phyloP scores from a whole-genome alignment of 1,140 invertebrate species.

The Papilio xuthus region DNA sequence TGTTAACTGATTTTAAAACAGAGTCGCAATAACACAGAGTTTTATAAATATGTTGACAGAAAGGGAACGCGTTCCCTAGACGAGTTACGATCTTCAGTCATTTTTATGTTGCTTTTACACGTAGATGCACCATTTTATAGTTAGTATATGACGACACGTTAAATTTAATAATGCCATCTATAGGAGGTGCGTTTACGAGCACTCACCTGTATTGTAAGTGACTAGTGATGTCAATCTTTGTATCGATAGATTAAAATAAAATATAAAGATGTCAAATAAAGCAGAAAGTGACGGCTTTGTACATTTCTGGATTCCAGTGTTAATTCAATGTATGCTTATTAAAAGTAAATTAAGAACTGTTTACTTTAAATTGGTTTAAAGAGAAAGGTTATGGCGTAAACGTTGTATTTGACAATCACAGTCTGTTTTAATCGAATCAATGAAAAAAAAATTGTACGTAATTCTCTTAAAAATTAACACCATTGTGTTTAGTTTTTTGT shows the following conservation, averaged over 20 bases:
- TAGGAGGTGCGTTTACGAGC: constrained; percentile 21
- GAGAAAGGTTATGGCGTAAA: too few species aligned
- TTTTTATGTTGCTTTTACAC: constrained; percentile 3
- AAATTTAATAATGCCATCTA: constrained; percentile 25
- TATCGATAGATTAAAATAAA: background rate
- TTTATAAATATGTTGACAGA: background rate
- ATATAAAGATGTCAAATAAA: background rate
- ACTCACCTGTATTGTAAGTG: constrained; percentile 25
- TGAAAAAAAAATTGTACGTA: too few species aligned
- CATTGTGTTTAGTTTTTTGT: background rate
- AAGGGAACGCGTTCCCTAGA: background rate
- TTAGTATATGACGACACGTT: constrained; percentile 4
- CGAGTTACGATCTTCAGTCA: background rate
- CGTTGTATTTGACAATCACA: too few species aligned
- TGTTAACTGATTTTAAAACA: too few species aligned
- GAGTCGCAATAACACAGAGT: too few species aligned
- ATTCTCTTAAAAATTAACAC: background rate
- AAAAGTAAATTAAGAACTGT: background rate
- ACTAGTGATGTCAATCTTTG: background rate
- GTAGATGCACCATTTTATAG: constrained; percentile 1
- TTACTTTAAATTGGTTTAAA: too few species aligned
- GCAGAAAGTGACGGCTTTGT: background rate
- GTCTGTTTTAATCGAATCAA: too few species aligned
- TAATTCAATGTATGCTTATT: background rate
- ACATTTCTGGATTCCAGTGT: background rate